Percentiles rank a stretch among this genome's conserved stretches.
Conservation (phyloP, 2,113 vertebrate species). For the Aegotheles bennettii region DNA sequence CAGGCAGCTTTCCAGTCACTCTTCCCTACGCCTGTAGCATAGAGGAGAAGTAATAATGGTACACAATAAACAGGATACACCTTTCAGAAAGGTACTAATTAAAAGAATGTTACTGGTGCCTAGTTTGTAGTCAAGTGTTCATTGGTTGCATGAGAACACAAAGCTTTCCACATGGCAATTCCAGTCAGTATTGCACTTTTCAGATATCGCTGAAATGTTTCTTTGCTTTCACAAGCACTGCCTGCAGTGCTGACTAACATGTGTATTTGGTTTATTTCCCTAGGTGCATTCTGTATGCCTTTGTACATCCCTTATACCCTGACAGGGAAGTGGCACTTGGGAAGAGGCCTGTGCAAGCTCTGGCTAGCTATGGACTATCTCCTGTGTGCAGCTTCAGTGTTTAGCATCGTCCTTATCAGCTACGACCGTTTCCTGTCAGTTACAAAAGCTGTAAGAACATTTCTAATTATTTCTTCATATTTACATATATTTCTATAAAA, state of each 20-base stretch:
- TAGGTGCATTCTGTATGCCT: constrained; percentile 84
- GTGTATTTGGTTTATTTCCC: not conserved
- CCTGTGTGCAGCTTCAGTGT: constrained; percentile 85
- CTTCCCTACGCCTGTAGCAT: too few species aligned
- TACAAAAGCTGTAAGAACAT: constrained; percentile 85
- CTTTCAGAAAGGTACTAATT: not conserved
- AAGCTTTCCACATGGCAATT: not conserved
- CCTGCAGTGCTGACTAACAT: not conserved
- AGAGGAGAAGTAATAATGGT: not conserved
- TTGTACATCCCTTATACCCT: constrained; percentile 83
- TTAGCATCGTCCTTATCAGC: constrained; percentile 90
- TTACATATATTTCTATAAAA: not conserved
- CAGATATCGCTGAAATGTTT: not conserved
- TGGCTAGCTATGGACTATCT: constrained; percentile 87
- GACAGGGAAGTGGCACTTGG: constrained; percentile 77
- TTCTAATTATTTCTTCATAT: not conserved
- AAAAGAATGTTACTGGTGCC: not conserved
- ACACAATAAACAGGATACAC: not conserved
- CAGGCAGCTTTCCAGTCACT: too few species aligned
- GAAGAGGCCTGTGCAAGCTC: constrained; percentile 76
- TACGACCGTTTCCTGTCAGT: constrained; percentile 89
- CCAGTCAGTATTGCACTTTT: not conserved
- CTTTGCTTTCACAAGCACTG: not conserved
- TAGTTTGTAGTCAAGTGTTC: not conserved
- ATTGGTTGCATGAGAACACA: not conserved